A percentile compares a stretch with the other conserved stretches of the same genome.
Conservation (phyloP, 2,113 vertebrate species). For the Hippocampus comes region DNA sequence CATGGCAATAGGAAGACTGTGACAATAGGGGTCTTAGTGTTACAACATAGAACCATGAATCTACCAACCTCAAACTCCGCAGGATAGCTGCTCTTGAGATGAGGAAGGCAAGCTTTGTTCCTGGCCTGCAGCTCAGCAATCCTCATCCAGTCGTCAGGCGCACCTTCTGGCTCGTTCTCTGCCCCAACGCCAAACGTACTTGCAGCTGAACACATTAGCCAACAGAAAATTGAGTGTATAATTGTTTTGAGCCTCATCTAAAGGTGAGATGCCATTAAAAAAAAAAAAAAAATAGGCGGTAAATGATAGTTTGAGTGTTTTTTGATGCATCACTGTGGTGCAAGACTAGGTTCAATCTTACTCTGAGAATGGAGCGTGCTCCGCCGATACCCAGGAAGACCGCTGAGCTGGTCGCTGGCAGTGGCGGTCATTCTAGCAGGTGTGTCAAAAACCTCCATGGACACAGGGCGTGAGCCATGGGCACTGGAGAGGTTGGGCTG, state of each 20-base stretch:
- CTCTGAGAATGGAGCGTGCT: conserved; percentile 70
- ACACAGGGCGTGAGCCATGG: conserved; percentile 45
- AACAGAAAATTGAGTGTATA: background rate
- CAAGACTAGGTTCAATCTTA: conserved; percentile 38
- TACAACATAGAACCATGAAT: background rate
- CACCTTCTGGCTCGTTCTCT: conserved; percentile 85
- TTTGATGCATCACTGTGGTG: background rate
- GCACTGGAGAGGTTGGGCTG: conserved; percentile 57
- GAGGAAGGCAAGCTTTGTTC: conserved; percentile 81
- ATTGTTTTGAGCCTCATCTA: background rate
- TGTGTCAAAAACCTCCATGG: conserved; percentile 64
- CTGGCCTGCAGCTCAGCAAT: conserved; percentile 88
- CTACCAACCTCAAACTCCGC: conserved; percentile 81
- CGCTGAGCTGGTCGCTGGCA: conserved; percentile 69
- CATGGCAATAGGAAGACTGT: background rate
- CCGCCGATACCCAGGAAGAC: conserved; percentile 85
- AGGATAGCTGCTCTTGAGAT: conserved; percentile 90
- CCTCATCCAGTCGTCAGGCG: conserved; percentile 85
- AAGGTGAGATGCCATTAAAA: background rate
- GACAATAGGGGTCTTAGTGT: background rate
- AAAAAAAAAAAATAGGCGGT: background rate
- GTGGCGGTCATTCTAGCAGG: conserved; percentile 6
- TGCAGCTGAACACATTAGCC: conserved; percentile 41
- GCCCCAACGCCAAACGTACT: conserved; percentile 71
- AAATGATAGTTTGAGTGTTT: background rate